Evolutionary conservation across 2,797 vertebrate species (phyloP), one percentile per base, ranked within the genome.

Genomic region (Pempheris klunzingeri): DNA sequence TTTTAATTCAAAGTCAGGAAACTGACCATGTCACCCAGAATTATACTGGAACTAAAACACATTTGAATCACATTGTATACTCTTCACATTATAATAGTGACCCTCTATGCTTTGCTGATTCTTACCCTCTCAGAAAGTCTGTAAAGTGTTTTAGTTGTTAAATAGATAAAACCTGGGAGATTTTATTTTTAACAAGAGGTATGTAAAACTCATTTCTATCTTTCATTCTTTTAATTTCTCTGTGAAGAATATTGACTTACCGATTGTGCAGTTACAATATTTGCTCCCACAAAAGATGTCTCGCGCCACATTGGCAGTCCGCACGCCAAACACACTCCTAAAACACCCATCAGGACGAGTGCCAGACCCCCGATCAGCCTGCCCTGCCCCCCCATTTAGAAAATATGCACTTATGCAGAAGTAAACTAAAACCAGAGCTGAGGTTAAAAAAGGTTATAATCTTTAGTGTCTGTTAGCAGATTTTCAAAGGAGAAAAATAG

Each of bases 281-380:
- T 91, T 30, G 75, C 61, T 75, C 87, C 84, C 7, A 83, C 83
- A 53, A 88, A 84, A 54, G 81, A 81, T 1, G 66, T 81, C 30
- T 87, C 84, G 0, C 84, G 69, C 87, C 87, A 90, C 83, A 84
- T 84, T 7, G 84, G 86, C 2, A 90, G 66, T 44, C 75, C 87
- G 61, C 84, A 87, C 2, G 52, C 15, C 62, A 87, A 18, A 71
- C 75, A 63, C 22, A 78, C 83, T 46, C 64, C 73, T 11, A 90
- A 65, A 72, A 89, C 49, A 18, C 78, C 85, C 10, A 87, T 4
- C 17, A 87, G 0, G 38, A 61, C 74, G 47, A 90, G 43, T 1
- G 66, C 46, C 46, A 92, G 18, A 7, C 71, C 77, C 12, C 69
- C 47, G 1, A 88, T 70, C 65, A 58, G 44, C 62, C 43, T 76